These are phyloP conservation scores for Eremophila alpestris DNA, from an alignment of 2,797 vertebrate species.

Conservation along the genomic window DNA sequence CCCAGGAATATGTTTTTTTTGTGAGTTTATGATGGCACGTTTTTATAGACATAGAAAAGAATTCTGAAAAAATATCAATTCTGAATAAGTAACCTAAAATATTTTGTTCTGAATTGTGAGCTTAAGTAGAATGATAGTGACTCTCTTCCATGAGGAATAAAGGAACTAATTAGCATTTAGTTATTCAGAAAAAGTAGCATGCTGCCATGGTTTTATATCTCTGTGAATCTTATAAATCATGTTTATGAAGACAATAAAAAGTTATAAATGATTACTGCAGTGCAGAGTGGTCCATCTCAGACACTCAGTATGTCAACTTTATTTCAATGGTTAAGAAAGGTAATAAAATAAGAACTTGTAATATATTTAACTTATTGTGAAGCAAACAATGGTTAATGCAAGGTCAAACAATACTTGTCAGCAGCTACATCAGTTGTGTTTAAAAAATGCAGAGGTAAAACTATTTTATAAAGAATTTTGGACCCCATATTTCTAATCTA, in stretches of 20 bases:
- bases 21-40: background rate
- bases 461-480: background rate
- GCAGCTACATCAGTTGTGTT: background rate
- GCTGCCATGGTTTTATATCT: constrained; percentile 11
- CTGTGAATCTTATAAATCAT: constrained; percentile 61
- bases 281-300: constrained; percentile 8
- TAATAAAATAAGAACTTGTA: constrained; percentile 50
- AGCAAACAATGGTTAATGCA: background rate
- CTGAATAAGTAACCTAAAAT: background rate
- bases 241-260: constrained; percentile 63
- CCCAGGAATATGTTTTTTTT: accelerated
- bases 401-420: background rate
- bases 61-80: background rate
- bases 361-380: background rate
- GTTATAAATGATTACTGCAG: constrained; percentile 49
- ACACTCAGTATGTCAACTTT: constrained; percentile 45
- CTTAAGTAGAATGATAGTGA: background rate
- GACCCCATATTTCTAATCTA: background rate
- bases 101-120: background rate
- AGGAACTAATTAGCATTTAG: background rate
- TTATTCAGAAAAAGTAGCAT: background rate
- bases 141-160: background rate
- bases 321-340: constrained; percentile 41
- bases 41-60: background rate
- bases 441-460: background rate